Evolutionary conservation across 2,113 vertebrate species (phyloP).

Genomic region (Arothron firmamentum): DNA sequence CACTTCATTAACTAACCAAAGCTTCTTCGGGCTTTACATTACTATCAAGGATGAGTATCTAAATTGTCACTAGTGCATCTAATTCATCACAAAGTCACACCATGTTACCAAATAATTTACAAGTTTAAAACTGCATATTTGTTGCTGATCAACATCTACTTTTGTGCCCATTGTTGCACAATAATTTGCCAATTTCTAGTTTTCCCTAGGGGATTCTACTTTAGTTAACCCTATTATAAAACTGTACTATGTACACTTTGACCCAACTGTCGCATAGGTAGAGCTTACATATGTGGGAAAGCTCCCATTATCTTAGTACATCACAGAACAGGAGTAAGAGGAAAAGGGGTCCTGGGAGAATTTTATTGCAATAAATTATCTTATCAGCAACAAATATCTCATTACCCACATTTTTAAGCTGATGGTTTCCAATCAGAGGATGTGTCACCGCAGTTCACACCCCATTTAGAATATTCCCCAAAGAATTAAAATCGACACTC

Average conservation of each 20-base stretch:
- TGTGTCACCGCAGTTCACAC: not conserved
- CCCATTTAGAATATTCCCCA: not conserved
- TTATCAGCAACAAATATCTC: constrained; percentile 30
- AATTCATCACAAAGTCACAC: constrained; percentile 22
- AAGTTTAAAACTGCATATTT: constrained; percentile 4
- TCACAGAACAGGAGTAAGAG: constrained; percentile 16
- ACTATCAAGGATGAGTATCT: constrained; percentile 15
- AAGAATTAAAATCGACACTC: not conserved
- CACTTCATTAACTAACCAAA: not conserved
- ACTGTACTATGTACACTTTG: constrained; percentile 36
- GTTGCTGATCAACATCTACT: constrained; percentile 15
- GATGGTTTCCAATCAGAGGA: constrained; percentile 19
- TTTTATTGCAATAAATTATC: constrained; percentile 28
- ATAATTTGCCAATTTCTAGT: constrained; percentile 6
- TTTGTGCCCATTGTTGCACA: constrained; percentile 8
- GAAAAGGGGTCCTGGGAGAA: constrained; percentile 31
- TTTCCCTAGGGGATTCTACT: not conserved
- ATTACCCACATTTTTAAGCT: constrained; percentile 11
- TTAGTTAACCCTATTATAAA: constrained; percentile 27
- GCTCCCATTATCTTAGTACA: constrained; percentile 36
- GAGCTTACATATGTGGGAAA: constrained; percentile 39
- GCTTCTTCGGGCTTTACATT: constrained; percentile 12
- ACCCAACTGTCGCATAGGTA: constrained; percentile 18
- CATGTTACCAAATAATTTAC: constrained; percentile 4
- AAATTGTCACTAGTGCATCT: constrained; percentile 16